Evolutionary conservation across 2,888 invertebrate genomes (phyloP).

Genomic region (Ramazzottius varieornatus): DNA sequence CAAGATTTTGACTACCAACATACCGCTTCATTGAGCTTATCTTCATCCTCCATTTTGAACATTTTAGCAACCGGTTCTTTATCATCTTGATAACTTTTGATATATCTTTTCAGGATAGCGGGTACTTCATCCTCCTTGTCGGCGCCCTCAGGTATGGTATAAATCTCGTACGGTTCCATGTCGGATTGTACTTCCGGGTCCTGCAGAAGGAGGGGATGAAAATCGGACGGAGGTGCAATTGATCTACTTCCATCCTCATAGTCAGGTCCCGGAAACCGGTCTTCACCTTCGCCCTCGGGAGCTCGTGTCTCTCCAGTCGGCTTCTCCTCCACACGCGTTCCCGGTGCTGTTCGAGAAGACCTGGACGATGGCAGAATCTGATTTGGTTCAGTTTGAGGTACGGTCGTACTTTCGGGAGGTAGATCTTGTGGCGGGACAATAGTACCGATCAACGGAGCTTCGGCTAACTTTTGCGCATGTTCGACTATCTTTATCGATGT

Average conservation of each 20-base stretch:
- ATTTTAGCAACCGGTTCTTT: background rate
- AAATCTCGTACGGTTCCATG: background rate
- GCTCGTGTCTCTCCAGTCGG: background rate
- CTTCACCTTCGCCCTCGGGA: background rate
- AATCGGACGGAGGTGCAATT: background rate
- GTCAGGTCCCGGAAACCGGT: background rate
- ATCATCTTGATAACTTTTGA: background rate
- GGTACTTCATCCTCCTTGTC: background rate
- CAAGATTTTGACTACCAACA: background rate
- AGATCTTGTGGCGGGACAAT: background rate
- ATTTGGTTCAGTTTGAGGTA: background rate
- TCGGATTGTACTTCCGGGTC: background rate
- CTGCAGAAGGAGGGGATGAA: background rate
- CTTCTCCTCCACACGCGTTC: background rate
- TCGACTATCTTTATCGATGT: slow-evolving; percentile 1
- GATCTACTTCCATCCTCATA: background rate
- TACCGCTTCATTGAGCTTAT: slow-evolving; percentile 2
- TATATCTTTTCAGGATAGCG: background rate
- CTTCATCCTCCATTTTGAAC: background rate
- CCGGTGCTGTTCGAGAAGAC: no score
- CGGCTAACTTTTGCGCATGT: background rate
- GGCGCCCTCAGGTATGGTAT: background rate
- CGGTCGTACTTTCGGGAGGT: background rate
- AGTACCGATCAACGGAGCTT: background rate
- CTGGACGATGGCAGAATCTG: background rate